These are phyloP conservation scores for Bhutanitis thaidina DNA, from an alignment of 2,888 invertebrate genomes.

Conservation along the genomic window DNA sequence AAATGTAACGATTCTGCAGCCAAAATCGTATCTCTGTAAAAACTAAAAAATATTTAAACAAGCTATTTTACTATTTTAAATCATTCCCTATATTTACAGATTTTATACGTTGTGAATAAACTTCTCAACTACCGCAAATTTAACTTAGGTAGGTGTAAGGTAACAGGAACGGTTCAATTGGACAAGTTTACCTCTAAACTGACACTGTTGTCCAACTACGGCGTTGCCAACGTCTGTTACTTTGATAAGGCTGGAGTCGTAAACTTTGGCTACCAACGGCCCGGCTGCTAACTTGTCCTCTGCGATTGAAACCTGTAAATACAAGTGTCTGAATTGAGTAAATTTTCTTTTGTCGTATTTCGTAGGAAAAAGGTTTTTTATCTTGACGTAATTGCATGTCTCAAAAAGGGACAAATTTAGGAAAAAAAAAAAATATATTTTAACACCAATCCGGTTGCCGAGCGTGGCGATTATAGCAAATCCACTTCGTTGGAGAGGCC, in stretches of 20 bases:
- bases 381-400: too few species aligned
- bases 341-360: background rate
- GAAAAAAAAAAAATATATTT: too few species aligned
- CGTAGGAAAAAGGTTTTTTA: too few species aligned
- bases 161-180: slow-evolving; percentile 13
- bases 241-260: slow-evolving; percentile 95
- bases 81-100: slow-evolving; percentile 5
- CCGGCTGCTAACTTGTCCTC: slow-evolving; percentile 94
- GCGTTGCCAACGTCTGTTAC: slow-evolving; percentile 97
- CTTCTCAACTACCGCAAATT: slow-evolving; percentile 11
- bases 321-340: too few species aligned
- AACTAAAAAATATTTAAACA: too few species aligned
- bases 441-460: too few species aligned
- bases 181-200: slow-evolving; percentile 89
- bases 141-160: slow-evolving; percentile 2
- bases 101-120: slow-evolving; percentile 5
- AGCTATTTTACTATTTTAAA: background rate
- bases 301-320: slow-evolving; percentile 83
- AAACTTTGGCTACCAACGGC: slow-evolving; percentile 95
- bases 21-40: too few species aligned
- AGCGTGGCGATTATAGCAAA: too few species aligned
- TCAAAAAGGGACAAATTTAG: too few species aligned
- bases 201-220: slow-evolving; percentile 96
- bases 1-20: too few species aligned
- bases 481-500: too few species aligned